These are phyloP conservation scores for Eurystomus glaucurus DNA, from an alignment of 2,797 vertebrate genomes.

Conservation along the genomic window DNA sequence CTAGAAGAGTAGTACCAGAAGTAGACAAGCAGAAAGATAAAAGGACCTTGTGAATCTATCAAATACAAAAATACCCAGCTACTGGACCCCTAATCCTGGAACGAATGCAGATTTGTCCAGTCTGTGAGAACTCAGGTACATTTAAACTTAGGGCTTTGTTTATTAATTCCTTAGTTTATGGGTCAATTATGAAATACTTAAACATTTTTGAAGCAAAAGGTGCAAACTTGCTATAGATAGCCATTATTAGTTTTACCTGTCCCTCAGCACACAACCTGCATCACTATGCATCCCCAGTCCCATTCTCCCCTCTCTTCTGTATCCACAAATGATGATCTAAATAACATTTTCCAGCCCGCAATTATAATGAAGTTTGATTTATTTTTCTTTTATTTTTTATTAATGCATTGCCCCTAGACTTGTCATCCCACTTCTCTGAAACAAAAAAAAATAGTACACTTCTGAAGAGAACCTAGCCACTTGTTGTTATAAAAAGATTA, in stretches of 20 bases:
- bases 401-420: constrained; percentile 22
- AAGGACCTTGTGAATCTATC: not conserved
- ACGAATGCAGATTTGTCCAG: not conserved
- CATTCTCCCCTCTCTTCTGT: not conserved
- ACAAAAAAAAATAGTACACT: constrained; percentile 60
- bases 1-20: not conserved
- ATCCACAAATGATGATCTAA: not conserved
- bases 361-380: not conserved
- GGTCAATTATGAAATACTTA: not conserved
- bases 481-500: constrained; percentile 67
- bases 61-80: not conserved
- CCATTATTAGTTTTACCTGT: not conserved
- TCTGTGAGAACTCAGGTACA: not conserved
- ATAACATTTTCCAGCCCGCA: constrained; percentile 25
- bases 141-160: not conserved
- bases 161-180: not conserved
- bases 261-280: not conserved
- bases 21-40: not conserved
- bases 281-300: not conserved
- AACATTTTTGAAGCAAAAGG: not conserved
- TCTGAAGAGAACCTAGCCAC: constrained; percentile 47
- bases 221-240: not conserved
- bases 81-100: not conserved
- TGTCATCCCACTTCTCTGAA: constrained; percentile 45
- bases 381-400: not conserved